Conservation (phyloP, 2,113 vertebrate genomes). For the Tretioscincus oriximinensis region DNA sequence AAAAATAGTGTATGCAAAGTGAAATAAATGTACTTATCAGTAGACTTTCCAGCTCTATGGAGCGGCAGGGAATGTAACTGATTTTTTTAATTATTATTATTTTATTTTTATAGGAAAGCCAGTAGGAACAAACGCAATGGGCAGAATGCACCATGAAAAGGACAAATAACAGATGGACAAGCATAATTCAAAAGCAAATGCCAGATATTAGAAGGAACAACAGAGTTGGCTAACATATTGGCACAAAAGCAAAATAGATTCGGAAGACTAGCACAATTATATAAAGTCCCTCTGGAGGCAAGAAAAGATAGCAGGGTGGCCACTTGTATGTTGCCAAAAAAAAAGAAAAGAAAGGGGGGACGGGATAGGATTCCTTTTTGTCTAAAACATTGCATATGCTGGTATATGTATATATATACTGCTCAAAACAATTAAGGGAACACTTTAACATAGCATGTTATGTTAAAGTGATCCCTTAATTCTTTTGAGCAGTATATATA, state of each 20-base stretch:
- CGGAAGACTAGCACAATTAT: conserved; percentile 38
- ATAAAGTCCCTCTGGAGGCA: conserved; percentile 49
- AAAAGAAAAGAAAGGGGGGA: not conserved
- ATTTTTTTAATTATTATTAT: conserved; percentile 41
- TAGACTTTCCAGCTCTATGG: not conserved
- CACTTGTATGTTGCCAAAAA: not conserved
- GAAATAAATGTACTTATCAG: not conserved
- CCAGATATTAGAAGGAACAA: conserved; percentile 70
- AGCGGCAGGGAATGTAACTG: conserved; percentile 42
- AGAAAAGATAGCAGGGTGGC: not conserved
- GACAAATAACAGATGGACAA: conserved; percentile 79
- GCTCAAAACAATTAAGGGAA: no score
- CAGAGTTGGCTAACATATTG: conserved; percentile 66
- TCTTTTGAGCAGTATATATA: no score
- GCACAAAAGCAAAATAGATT: conserved; percentile 62
- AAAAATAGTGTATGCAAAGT: not conserved
- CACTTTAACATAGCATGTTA: no score
- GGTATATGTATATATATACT: not conserved
- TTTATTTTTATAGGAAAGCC: conserved; percentile 43
- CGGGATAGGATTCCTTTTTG: not conserved
- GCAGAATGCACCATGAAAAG: conserved; percentile 70
- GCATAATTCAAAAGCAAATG: conserved; percentile 70
- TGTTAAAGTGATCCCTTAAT: no score
- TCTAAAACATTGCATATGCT: not conserved
- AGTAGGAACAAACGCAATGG: conserved; percentile 66